phyloP scores from a whole-genome alignment of 2,888 invertebrate genomes.

The Balanococcus diminutus region DNA sequence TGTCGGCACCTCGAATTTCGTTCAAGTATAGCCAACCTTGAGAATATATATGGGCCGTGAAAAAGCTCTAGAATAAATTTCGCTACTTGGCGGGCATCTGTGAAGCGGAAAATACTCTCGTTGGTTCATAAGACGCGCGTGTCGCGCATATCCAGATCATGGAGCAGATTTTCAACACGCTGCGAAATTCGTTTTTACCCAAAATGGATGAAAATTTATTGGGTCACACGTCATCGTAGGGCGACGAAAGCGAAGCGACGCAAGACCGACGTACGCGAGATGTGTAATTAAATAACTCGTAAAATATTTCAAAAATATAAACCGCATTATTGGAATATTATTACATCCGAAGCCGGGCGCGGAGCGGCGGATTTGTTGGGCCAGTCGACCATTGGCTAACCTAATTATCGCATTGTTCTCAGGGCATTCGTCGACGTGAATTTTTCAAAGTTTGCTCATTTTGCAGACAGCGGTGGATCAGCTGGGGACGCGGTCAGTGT shows the following conservation, averaged over 20 bases:
- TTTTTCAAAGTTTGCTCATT: neutral
- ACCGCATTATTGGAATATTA: constrained; percentile 22
- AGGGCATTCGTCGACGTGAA: neutral
- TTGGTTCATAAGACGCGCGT: neutral
- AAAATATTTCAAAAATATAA: constrained; percentile 1
- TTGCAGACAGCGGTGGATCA: neutral
- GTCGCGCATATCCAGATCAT: neutral
- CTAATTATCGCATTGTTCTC: neutral
- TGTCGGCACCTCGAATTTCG: neutral
- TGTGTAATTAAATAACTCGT: constrained; percentile 4
- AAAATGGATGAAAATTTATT: neutral
- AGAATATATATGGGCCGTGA: neutral
- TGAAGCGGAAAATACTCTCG: neutral
- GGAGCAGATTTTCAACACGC: neutral
- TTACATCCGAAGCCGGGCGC: neutral
- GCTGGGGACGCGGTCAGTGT: neutral
- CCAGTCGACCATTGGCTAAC: neutral
- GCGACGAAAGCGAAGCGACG: neutral
- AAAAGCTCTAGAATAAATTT: constrained; percentile 9
- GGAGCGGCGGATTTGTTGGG: neutral
- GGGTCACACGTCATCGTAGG: neutral
- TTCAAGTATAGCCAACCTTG: neutral
- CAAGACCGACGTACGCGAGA: neutral
- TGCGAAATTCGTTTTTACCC: neutral
- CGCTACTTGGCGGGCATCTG: neutral